Evolutionary conservation across 1,140 invertebrate species (phyloP).

Genomic region (Zaprionus tsacasi): DNA sequence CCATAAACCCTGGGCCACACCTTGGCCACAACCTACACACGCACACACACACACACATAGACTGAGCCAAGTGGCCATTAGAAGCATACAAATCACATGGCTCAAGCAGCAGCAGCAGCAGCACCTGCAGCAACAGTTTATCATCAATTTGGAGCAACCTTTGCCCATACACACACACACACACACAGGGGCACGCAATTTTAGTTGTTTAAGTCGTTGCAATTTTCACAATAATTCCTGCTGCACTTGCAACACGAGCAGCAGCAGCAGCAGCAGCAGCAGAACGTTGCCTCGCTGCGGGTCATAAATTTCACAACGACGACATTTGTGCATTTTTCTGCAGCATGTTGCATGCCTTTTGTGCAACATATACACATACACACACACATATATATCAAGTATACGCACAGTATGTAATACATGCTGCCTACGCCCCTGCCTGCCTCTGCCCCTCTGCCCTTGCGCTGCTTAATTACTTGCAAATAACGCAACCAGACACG

Average conservation of each 20-base stretch:
- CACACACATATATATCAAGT: too few relatives aligned
- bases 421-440: neutral
- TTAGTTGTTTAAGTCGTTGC: slow-evolving; percentile 78
- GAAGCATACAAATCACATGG: slow-evolving; percentile 57
- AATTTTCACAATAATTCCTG: slow-evolving; percentile 74
- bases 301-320: slow-evolving; percentile 74
- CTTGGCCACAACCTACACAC: slow-evolving; percentile 19
- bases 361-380: slow-evolving; percentile 1
- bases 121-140: slow-evolving; percentile 69
- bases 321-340: slow-evolving; percentile 77
- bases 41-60: slow-evolving; percentile 7
- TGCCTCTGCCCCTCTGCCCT: slow-evolving; percentile 12
- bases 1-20: slow-evolving; percentile 53
- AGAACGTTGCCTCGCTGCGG: slow-evolving; percentile 51
- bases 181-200: slow-evolving; percentile 51
- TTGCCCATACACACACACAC: slow-evolving; percentile 15
- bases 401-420: too few relatives aligned
- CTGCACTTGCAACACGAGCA: slow-evolving; percentile 41
- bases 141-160: slow-evolving; percentile 74
- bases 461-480: slow-evolving; percentile 69
- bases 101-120: slow-evolving; percentile 40
- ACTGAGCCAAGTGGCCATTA: slow-evolving; percentile 44
- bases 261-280: slow-evolving; percentile 17
- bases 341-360: slow-evolving; percentile 44
- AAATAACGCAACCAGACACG: slow-evolving; percentile 21